phyloP scores from a whole-genome alignment of 1,140 invertebrate species.

The Drosophila miranda region DNA sequence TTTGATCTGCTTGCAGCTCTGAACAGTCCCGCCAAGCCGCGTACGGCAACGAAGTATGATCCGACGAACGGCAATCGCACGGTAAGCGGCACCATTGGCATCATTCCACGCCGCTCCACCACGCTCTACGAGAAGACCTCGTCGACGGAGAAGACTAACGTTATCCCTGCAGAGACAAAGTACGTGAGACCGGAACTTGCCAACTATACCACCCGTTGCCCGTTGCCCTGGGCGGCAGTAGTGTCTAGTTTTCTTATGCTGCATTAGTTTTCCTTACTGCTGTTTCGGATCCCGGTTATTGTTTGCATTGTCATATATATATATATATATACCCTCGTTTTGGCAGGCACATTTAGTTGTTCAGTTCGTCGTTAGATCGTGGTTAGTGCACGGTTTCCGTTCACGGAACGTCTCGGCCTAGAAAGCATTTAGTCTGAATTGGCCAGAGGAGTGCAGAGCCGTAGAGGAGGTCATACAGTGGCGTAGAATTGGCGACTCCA shows the following conservation, averaged over 20 bases:
- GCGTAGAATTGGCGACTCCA: background rate
- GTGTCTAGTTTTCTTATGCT: constrained; percentile 5
- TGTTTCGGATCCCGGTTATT: constrained; percentile 27
- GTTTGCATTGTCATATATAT: constrained; percentile 39
- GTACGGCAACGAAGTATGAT: constrained; percentile 79
- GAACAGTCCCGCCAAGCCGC: constrained; percentile 81
- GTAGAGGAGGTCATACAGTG: constrained; percentile 19
- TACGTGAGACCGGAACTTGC: constrained; percentile 61
- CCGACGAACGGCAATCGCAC: constrained; percentile 81
- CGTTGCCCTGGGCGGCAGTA: background rate
- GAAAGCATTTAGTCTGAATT: constrained; percentile 30
- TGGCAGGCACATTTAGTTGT: constrained; percentile 42
- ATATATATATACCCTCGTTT: constrained; percentile 18
- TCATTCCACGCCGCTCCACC: constrained; percentile 82
- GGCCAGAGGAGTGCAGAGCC: constrained; percentile 12
- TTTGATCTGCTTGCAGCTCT: constrained; percentile 53
- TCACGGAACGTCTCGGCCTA: constrained; percentile 4
- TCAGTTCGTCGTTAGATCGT: constrained; percentile 34
- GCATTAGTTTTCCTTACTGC: constrained; percentile 25
- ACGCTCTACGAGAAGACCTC: constrained; percentile 82
- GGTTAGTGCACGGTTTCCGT: constrained; percentile 47
- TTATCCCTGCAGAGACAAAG: constrained; percentile 82
- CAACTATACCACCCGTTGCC: background rate
- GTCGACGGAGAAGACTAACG: constrained; percentile 82
- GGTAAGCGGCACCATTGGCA: constrained; percentile 78